Percentiles rank a stretch among this genome's conserved stretches.
Evolutionary conservation across 2,888 invertebrate species (phyloP).

Genomic region (Liodrosophila aerea): DNA sequence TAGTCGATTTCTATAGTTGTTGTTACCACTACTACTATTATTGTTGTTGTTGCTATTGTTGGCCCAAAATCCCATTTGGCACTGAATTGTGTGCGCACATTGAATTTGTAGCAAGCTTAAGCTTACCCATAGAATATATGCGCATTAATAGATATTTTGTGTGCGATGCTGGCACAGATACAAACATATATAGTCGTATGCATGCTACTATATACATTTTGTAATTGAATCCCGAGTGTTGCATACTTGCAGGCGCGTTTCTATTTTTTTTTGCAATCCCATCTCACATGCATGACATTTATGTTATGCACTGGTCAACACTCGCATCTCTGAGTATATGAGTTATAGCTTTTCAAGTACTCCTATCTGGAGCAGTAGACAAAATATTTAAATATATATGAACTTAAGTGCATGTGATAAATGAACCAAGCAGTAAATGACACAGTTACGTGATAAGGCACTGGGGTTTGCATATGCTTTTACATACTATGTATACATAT

Average conservation of each 20-base stretch:
- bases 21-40: conserved; percentile 14
- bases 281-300: conserved; percentile 65
- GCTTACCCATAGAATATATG: conserved; percentile 47
- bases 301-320: conserved; percentile 53
- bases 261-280: background rate
- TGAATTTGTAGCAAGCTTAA: conserved; percentile 72
- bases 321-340: conserved; percentile 52
- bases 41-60: conserved; percentile 31
- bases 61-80: conserved; percentile 73
- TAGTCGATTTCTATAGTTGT: conserved; percentile 58
- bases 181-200: background rate
- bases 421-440: no score
- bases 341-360: conserved; percentile 48
- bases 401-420: no score
- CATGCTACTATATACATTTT: background rate
- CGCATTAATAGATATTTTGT: conserved; percentile 68
- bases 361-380: no score
- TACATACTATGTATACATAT: no score
- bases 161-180: conserved; percentile 27
- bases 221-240: conserved; percentile 61
- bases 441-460: no score
- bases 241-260: conserved; percentile 25
- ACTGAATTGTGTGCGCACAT: conserved; percentile 73
- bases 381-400: no score
- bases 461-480: no score